A percentile compares a stretch with the other conserved stretches of the same genome.
These are phyloP conservation scores for Malacoctenus gilli DNA, from an alignment of 2,797 vertebrate species.

Conservation along the genomic window DNA sequence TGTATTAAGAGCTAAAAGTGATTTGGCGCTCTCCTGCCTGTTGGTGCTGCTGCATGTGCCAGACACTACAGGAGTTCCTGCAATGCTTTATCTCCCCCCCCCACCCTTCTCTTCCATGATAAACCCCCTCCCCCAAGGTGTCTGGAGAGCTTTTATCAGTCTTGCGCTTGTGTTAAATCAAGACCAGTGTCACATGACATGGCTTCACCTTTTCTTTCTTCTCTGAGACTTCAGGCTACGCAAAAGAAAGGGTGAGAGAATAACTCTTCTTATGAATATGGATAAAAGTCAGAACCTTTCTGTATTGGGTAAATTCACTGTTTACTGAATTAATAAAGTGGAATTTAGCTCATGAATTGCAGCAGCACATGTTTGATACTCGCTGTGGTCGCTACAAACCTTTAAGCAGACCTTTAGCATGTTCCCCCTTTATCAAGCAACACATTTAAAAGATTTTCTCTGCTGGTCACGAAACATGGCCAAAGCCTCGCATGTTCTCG, in stretches of 20 bases:
- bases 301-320: slow-evolving; percentile 49
- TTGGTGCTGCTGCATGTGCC: slow-evolving; percentile 16
- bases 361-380: neutral
- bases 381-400: neutral
- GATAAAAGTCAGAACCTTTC: no score
- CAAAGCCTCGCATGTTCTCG: neutral
- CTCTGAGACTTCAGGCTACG: slow-evolving; percentile 43
- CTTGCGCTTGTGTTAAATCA: slow-evolving; percentile 64
- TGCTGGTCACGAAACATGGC: neutral
- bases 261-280: no score
- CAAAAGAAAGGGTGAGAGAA: neutral
- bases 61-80: slow-evolving; percentile 12
- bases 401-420: neutral
- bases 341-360: neutral
- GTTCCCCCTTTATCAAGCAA: neutral
- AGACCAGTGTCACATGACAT: slow-evolving; percentile 51
- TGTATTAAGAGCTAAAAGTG: slow-evolving; percentile 21
- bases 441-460: neutral
- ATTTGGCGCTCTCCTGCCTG: slow-evolving; percentile 9
- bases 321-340: no score
- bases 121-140: slow-evolving; percentile 38
- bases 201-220: slow-evolving; percentile 53
- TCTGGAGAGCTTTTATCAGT: slow-evolving; percentile 49
- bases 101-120: slow-evolving; percentile 34
- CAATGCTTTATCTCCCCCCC: slow-evolving; percentile 23